These are phyloP conservation scores for Pachliopta kotzebuea DNA, from an alignment of 2,888 invertebrate genomes.

Conservation along the genomic window DNA sequence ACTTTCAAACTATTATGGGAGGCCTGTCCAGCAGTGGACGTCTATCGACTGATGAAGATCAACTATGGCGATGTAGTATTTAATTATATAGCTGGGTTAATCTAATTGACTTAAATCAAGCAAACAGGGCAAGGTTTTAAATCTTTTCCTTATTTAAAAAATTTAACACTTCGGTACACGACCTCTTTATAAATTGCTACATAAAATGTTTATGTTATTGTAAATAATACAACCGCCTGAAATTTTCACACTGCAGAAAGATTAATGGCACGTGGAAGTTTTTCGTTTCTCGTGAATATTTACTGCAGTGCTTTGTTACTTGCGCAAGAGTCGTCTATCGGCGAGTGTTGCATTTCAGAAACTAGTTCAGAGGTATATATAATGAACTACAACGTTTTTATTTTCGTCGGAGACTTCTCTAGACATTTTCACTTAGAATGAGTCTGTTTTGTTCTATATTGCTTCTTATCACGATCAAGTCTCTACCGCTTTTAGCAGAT, in stretches of 20 bases:
- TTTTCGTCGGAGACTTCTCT: background rate
- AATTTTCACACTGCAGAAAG: constrained; percentile 15
- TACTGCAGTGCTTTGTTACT: constrained; percentile 17
- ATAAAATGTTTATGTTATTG: background rate
- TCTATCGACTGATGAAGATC: too few relatives aligned
- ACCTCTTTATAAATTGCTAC: background rate
- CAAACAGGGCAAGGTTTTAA: background rate
- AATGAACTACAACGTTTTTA: background rate
- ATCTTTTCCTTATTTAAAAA: background rate
- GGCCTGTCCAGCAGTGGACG: too few relatives aligned
- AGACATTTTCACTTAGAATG: background rate
- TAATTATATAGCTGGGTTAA: background rate
- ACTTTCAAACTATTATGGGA: too few relatives aligned
- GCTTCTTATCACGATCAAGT: too few relatives aligned
- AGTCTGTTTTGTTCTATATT: too few relatives aligned
- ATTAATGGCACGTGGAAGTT: constrained; percentile 26
- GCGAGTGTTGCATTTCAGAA: constrained; percentile 3
- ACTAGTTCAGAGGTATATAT: constrained; percentile 11
- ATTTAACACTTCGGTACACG: background rate
- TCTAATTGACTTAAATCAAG: background rate
- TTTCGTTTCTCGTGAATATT: constrained; percentile 12
- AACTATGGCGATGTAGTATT: background rate
- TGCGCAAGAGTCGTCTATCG: constrained; percentile 24
- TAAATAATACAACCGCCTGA: constrained; percentile 8
- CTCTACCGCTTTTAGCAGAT: too few relatives aligned